These are phyloP conservation scores for Apteryx owenii DNA, from an alignment of 2,113 vertebrate genomes.

Conservation along the genomic window DNA sequence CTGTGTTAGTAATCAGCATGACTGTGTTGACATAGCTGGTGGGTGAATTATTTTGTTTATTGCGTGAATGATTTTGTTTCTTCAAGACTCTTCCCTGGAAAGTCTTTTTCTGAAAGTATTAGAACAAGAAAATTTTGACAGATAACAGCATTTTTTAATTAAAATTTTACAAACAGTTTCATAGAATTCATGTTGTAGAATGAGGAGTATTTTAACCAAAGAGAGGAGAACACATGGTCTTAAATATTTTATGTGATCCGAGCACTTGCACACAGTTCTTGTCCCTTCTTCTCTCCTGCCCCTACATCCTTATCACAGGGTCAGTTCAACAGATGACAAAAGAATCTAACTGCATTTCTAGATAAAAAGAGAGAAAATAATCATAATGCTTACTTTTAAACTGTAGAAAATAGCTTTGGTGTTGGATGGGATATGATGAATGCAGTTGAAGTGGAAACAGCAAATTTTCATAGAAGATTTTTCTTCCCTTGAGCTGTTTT, in stretches of 20 bases:
- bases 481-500: conserved; percentile 6
- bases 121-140: not conserved
- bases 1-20: not conserved
- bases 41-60: not conserved
- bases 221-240: not conserved
- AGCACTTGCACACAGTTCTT: not conserved
- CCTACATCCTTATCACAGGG: not conserved
- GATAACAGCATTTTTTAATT: not conserved
- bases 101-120: not conserved
- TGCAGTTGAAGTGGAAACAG: not conserved
- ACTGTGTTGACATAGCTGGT: not conserved
- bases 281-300: not conserved
- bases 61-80: not conserved
- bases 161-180: not conserved
- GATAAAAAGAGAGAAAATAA: not conserved
- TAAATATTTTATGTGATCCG: not conserved
- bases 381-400: not conserved
- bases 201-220: not conserved
- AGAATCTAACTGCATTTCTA: not conserved
- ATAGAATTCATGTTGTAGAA: not conserved
- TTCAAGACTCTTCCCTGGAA: not conserved
- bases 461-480: not conserved
- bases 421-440: not conserved
- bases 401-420: not conserved
- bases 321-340: not conserved